Conservation (phyloP, 2,113 vertebrate genomes). For the Myrmecobius fasciatus region DNA sequence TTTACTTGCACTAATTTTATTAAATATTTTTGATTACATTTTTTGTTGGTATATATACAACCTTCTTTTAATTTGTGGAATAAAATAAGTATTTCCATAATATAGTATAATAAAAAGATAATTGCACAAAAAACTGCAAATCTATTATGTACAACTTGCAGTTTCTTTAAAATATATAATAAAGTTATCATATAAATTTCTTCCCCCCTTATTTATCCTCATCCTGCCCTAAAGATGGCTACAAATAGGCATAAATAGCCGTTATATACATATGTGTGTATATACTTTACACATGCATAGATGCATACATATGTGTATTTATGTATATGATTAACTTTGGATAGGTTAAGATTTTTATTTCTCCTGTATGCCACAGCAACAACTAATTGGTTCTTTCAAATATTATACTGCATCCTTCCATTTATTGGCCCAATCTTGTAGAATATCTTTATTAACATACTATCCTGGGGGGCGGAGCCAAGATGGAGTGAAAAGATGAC, state of each 20-base stretch:
- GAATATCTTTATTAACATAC: too few species aligned
- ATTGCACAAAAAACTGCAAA: background rate
- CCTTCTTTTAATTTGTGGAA: background rate
- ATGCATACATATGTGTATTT: too few species aligned
- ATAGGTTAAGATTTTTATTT: background rate
- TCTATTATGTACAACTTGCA: background rate
- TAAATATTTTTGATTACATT: background rate
- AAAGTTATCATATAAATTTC: background rate
- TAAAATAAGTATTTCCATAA: background rate
- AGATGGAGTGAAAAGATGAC: too few species aligned
- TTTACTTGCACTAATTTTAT: background rate
- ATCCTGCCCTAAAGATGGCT: background rate
- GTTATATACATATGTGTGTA: background rate
- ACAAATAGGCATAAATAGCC: background rate
- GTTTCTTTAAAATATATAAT: background rate
- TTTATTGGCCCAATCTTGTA: background rate
- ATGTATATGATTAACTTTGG: background rate
- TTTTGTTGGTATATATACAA: background rate
- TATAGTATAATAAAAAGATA: background rate
- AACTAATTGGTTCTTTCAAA: background rate
- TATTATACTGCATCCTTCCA: background rate
- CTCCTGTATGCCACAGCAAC: background rate
- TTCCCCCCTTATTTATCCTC: too few species aligned
- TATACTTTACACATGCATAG: too few species aligned
- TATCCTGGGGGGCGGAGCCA: too few species aligned